A percentile compares a stretch with the other conserved stretches of the same genome.
phyloP scores from a whole-genome alignment of 2,888 invertebrate species.

The Cancer borealis region DNA sequence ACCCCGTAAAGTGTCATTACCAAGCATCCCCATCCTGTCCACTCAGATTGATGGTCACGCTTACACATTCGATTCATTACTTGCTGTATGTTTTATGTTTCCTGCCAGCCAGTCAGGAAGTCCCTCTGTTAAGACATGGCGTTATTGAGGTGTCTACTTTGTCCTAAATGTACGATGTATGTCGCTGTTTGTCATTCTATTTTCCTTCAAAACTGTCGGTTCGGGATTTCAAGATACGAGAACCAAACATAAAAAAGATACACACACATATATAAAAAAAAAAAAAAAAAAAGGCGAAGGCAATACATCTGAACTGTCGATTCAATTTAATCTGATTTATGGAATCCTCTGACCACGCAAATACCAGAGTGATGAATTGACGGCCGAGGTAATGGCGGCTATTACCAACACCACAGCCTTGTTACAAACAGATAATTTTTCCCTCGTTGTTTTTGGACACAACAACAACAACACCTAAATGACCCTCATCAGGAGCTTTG shows the following conservation, averaged over 20 bases:
- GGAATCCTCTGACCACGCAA: conserved; percentile 49
- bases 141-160: background rate
- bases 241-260: too few relatives aligned
- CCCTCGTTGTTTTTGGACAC: conserved; percentile 45
- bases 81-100: background rate
- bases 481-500: conserved; percentile 60
- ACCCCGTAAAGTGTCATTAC: background rate
- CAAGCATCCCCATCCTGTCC: background rate
- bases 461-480: conserved; percentile 54
- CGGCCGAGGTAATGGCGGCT: conserved; percentile 32
- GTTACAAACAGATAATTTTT: conserved; percentile 53
- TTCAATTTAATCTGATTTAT: conserved; percentile 56
- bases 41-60: background rate
- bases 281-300: background rate
- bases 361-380: conserved; percentile 46
- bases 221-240: background rate
- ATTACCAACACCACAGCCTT: conserved; percentile 30
- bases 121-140: background rate
- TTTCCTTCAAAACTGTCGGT: background rate
- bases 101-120: background rate
- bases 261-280: background rate
- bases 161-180: conserved; percentile 1
- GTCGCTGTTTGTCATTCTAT: conserved; percentile 17
- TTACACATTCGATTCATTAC: background rate
- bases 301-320: conserved; percentile 53